Evolutionary conservation across 2,888 invertebrate genomes (phyloP).

Genomic region (Periphyllus acericola): DNA sequence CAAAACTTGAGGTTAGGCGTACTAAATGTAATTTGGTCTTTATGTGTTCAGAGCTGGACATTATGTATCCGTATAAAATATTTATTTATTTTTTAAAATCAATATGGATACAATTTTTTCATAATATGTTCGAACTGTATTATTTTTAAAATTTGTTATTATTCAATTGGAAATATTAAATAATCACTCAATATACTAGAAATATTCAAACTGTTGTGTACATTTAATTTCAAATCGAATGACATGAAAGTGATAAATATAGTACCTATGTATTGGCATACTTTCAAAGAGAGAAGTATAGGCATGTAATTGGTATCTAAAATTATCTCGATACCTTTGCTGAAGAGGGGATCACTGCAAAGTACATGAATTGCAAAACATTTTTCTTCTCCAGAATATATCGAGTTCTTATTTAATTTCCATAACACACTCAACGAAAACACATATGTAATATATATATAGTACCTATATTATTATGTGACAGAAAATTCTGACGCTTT

Average conservation of each 20-base stretch:
- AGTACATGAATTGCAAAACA: not conserved
- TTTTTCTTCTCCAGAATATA: not conserved
- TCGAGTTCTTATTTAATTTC: not conserved
- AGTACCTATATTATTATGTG: no score
- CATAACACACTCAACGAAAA: no score
- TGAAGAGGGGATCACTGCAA: not conserved
- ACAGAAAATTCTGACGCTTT: no score
- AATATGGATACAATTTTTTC: not conserved
- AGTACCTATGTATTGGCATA: conserved; percentile 52
- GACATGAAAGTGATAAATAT: conserved; percentile 46
- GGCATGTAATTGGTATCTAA: conserved; percentile 52
- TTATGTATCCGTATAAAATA: not conserved
- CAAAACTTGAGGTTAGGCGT: not conserved
- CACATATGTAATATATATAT: no score
- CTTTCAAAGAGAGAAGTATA: conserved; percentile 43
- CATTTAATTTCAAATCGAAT: conserved; percentile 26
- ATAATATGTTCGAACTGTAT: not conserved
- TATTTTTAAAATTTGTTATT: not conserved
- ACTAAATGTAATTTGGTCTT: not conserved
- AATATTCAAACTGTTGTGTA: not conserved
- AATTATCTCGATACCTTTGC: conserved; percentile 53
- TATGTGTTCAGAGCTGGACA: not conserved
- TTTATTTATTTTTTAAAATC: not conserved
- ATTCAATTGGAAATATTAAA: not conserved
- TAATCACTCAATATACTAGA: not conserved